Conservation (phyloP, 64 coral and sea anemone genomes). For the Actinia tenebrosa region DNA sequence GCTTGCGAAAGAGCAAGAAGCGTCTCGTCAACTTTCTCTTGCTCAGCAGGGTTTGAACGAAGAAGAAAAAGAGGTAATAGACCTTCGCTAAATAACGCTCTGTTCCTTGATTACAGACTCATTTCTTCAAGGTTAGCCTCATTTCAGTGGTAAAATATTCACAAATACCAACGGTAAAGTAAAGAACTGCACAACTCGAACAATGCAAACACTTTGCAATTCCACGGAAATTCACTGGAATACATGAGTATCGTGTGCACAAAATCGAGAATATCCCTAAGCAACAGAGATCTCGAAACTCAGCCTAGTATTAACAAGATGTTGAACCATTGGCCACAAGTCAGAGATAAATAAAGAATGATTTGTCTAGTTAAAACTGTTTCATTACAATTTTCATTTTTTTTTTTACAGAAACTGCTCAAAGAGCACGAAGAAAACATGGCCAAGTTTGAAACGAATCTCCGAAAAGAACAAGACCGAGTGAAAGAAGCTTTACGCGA, state of each 20-base stretch:
- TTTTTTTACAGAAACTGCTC: constrained; percentile 71
- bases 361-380: neutral
- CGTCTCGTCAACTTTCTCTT: constrained; percentile 55
- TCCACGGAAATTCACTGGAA: neutral
- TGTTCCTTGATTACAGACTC: no score
- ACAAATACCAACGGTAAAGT: no score
- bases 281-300: no score
- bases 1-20: constrained; percentile 67
- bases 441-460: constrained; percentile 87
- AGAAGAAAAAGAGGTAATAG: constrained; percentile 81
- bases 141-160: neutral
- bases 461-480: constrained; percentile 86
- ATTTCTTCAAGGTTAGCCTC: no score
- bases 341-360: neutral
- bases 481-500: constrained; percentile 80
- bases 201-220: no score
- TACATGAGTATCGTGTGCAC: no score
- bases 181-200: no score
- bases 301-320: neutral
- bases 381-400: neutral
- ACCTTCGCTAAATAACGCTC: no score
- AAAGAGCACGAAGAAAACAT: constrained; percentile 95
- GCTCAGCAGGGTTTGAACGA: constrained; percentile 85
- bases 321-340: no score
- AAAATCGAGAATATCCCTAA: no score